Conservation (phyloP, 2,113 vertebrate species). For the Dolichallabes microphthalmus region DNA sequence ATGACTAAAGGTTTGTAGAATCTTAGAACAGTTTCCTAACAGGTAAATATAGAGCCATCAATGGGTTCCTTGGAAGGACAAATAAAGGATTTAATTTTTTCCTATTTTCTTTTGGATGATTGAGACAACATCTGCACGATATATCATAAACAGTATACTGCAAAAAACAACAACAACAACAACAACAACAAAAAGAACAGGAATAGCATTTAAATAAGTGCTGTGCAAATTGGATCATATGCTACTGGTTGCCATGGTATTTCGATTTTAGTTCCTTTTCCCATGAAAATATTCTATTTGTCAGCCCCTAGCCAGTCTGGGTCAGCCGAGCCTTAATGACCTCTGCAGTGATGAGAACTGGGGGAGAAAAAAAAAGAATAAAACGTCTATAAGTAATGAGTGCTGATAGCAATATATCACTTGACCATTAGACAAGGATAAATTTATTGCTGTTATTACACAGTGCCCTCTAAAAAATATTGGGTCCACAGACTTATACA, state of each 20-base stretch:
- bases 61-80: not conserved
- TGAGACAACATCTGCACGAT: not conserved
- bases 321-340: slow-evolving; percentile 8
- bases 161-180: too few relatives aligned
- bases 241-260: slow-evolving; percentile 36
- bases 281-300: slow-evolving; percentile 32
- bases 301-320: not conserved
- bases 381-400: not conserved
- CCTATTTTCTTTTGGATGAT: not conserved
- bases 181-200: slow-evolving; percentile 48
- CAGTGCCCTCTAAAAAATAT: slow-evolving; percentile 12
- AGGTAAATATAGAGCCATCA: not conserved
- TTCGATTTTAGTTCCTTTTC: slow-evolving; percentile 18
- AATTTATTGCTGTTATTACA: slow-evolving; percentile 7
- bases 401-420: slow-evolving; percentile 20
- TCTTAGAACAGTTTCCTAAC: not conserved
- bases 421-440: slow-evolving; percentile 5
- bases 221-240: not conserved
- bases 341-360: slow-evolving; percentile 28
- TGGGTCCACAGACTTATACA: not conserved
- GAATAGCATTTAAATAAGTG: not conserved
- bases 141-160: not conserved
- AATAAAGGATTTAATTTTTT: not conserved
- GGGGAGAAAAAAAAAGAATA: not conserved
- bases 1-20: not conserved